These are phyloP conservation scores for Hypocryptadius cinnamomeus DNA, from an alignment of 2,113 vertebrate species.

Conservation along the genomic window DNA sequence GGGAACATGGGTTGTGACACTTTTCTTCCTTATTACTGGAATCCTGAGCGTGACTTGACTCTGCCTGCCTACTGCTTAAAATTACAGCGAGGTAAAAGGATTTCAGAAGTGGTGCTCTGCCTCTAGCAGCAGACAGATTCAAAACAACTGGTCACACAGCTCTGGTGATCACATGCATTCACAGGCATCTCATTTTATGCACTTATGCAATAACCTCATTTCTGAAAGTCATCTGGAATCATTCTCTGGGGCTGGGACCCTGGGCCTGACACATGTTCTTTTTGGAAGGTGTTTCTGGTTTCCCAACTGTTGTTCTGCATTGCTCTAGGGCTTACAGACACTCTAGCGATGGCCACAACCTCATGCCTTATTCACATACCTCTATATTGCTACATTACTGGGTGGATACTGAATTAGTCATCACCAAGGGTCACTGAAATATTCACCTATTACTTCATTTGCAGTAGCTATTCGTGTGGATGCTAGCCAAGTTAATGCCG, in stretches of 20 bases:
- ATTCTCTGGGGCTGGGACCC: not conserved
- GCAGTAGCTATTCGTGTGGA: not conserved
- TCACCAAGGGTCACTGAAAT: conserved; percentile 16
- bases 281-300: conserved; percentile 38
- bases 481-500: not conserved
- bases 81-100: not conserved
- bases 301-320: conserved; percentile 3
- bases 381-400: conserved; percentile 21
- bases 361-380: not conserved
- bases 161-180: not conserved
- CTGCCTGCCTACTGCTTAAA: not conserved
- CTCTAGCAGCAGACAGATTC: not conserved
- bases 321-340: conserved; percentile 9
- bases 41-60: not conserved
- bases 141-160: not conserved
- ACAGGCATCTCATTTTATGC: not conserved
- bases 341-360: not conserved
- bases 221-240: conserved; percentile 40
- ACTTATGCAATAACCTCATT: conserved; percentile 21
- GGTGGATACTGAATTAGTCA: conserved; percentile 48
- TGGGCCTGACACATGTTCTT: conserved; percentile 23
- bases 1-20: not conserved
- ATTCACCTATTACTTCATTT: conserved; percentile 34
- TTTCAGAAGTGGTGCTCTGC: not conserved
- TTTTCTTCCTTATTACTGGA: not conserved